Conservation (phyloP, 2,113 vertebrate species). For the Diadophis punctatus region DNA sequence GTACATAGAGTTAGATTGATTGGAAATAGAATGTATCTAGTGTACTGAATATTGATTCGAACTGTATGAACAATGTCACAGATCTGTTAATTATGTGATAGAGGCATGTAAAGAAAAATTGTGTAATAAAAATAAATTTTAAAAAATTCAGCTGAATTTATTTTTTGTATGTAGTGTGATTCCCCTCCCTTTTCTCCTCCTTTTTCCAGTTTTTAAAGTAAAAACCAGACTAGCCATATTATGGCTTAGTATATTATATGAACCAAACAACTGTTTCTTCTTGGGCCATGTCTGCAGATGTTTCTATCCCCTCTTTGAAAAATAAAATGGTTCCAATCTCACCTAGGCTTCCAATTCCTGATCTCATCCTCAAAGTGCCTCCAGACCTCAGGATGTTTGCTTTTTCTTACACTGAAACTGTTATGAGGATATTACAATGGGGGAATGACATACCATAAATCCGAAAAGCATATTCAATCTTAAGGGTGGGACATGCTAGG, state of each 20-base stretch:
- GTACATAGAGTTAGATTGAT: too few relatives aligned
- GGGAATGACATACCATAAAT: conserved; percentile 48
- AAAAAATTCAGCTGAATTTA: neutral
- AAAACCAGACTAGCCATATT: neutral
- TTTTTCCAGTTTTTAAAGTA: neutral
- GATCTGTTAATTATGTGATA: too few relatives aligned
- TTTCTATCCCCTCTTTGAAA: neutral
- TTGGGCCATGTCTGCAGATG: neutral
- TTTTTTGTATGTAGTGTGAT: neutral
- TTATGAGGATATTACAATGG: neutral
- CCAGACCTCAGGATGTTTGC: neutral
- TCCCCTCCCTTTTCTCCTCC: neutral
- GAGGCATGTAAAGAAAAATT: too few relatives aligned
- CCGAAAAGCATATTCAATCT: conserved; percentile 47
- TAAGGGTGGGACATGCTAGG: conserved; percentile 58
- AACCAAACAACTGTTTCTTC: neutral
- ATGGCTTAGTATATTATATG: neutral
- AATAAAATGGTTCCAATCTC: neutral
- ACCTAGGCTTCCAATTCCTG: neutral
- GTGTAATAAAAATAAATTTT: too few relatives aligned
- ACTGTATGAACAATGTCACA: too few relatives aligned
- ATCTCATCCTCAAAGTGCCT: neutral
- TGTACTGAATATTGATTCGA: too few relatives aligned
- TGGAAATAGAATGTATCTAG: too few relatives aligned
- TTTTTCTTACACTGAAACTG: neutral